These are phyloP conservation scores for human DNA, from an alignment of 2,113 vertebrate genomes.

Conservation along the genomic window DNA sequence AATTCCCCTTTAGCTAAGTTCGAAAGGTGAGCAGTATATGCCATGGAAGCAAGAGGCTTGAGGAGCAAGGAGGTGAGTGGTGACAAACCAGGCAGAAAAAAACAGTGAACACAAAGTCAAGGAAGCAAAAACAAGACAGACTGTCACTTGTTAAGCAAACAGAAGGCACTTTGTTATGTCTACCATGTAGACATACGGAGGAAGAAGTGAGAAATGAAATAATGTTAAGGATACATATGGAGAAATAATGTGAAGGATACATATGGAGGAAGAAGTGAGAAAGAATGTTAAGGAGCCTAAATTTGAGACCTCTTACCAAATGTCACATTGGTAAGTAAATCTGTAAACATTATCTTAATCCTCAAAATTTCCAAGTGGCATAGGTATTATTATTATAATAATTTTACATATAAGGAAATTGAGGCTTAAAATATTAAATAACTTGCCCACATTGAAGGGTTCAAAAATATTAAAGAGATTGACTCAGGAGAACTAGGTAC, in stretches of 20 bases:
- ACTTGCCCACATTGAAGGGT: background rate
- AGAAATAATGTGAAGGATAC: no score
- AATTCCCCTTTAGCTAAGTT: background rate
- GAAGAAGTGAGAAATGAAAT: background rate
- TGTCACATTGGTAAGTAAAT: background rate
- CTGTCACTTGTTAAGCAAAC: background rate
- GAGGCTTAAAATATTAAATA: background rate
- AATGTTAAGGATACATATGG: background rate
- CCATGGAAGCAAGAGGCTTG: background rate
- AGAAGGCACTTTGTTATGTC: background rate
- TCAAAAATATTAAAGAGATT: background rate
- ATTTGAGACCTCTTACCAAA: background rate
- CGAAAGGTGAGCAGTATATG: background rate
- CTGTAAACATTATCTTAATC: background rate
- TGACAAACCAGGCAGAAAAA: background rate
- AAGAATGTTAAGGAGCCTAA: background rate
- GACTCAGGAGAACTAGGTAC: background rate
- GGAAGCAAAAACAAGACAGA: background rate
- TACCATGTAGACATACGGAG: background rate
- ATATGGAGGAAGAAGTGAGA: background rate
- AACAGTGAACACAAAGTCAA: background rate
- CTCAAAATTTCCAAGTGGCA: background rate
- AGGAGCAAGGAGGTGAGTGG: background rate
- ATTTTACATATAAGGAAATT: background rate
- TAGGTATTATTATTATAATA: background rate